Evolutionary conservation across 2,113 vertebrate species (phyloP).

Genomic region (Dromaius novaehollandiae): DNA sequence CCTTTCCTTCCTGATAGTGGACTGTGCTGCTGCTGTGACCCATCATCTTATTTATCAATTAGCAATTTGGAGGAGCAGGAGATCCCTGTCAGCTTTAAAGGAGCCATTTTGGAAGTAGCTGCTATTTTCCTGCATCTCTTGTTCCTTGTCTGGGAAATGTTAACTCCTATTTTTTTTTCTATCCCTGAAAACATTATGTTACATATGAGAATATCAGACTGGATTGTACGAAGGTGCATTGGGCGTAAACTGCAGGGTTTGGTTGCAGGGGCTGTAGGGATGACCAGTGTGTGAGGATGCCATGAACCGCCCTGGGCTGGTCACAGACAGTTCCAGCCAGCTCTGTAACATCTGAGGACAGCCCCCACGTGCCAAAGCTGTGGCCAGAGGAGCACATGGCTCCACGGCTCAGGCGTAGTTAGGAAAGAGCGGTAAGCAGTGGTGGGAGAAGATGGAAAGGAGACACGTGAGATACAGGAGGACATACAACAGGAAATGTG

Average conservation of each 20-base stretch:
- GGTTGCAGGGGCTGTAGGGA: rapidly evolving
- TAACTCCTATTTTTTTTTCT: rapidly evolving
- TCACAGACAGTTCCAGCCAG: rapidly evolving
- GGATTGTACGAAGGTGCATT: too few species aligned
- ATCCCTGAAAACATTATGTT: not conserved
- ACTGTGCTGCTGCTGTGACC: not conserved
- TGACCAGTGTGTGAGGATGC: rapidly evolving
- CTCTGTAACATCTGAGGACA: not conserved
- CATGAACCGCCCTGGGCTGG: rapidly evolving
- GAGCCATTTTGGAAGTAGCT: rapidly evolving
- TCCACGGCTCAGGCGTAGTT: rapidly evolving
- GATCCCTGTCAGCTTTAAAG: not conserved
- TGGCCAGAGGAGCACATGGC: rapidly evolving
- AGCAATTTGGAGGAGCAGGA: rapidly evolving
- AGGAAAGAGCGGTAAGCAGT: not conserved
- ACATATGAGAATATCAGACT: rapidly evolving
- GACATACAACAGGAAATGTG: too few species aligned
- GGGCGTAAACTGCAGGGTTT: rapidly evolving
- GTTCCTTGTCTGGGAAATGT: not conserved
- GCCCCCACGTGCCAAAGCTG: rapidly evolving
- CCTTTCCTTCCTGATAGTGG: not conserved
- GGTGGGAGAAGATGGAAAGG: not conserved
- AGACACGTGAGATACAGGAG: too few species aligned
- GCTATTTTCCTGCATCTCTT: not conserved
- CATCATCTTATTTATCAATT: not conserved